Evolutionary conservation across 1,140 invertebrate genomes (phyloP), one percentile per base, ranked within the genome.

Genomic region (Gerris buenoi): DNA sequence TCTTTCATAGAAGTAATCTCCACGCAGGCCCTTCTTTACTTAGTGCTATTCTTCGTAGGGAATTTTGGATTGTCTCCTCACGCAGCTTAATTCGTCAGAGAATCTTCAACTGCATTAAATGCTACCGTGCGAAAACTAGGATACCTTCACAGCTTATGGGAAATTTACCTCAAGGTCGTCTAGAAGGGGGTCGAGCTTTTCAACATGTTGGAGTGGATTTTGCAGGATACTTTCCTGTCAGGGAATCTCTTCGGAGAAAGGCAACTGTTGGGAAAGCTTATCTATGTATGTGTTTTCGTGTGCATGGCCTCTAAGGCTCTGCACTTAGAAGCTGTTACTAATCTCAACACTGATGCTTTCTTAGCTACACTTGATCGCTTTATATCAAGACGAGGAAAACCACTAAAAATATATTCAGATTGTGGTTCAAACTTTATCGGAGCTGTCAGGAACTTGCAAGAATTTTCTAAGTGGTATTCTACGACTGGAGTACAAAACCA

Each of bases 381-480:
- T 68, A 67, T 74, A 13, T 58, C 72, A 26, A 33, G 74, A 29
- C 65, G 77, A 70, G 75, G 76, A 18, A 57, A 70, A 13, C 71
- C 74, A 22, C 18, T 68, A 14, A 10, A 71, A 25, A 62, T 77
- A 0, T 72, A 71, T 56, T 73, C 67, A 33, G 77, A 79, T 68
- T 76, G 74, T 69, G 77, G 73, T 23, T 76, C 73, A 14, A 78
- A 76, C 68, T 78, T 79, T 71, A 69, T 74, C 14, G 76, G 76
- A 33, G 74, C 75, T 22, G 65, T 69, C 25, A 68, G 69, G 62
- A 68, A 76, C 57, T 57, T 77, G 5, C 70, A 64, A 59, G 67
- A 74, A 68, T 18, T 72, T 10, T 63, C 28, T 2, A 66, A 68
- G 18, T 65, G 68, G 18, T 23, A 71, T 0, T 28, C 64, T 10